Evolutionary conservation across 2,888 invertebrate genomes (phyloP), one percentile per base, ranked within the genome.

Genomic region (Pristionchus japonicus): DNA sequence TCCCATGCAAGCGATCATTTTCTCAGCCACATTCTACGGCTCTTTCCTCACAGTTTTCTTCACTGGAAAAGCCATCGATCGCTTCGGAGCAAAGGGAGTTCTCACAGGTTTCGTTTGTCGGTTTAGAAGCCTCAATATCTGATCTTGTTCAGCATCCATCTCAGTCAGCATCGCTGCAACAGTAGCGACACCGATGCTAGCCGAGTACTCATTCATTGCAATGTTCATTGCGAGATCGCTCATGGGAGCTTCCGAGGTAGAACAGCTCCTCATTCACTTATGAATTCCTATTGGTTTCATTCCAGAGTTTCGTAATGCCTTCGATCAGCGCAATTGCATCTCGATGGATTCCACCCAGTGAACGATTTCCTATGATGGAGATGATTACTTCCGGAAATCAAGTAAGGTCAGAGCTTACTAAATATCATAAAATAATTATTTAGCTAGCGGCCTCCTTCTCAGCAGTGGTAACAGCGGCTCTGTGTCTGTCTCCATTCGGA

Each of bases 201-300:
- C 74, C 20, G 82, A 85, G 47, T 64, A 37, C 23, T 89, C 90
- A 67, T 92, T 89, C 88, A 47, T 80, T 47, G 90, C 89, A 3
- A 89, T 90, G 83, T 92, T 92, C 57, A 64, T 74, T 23, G 87
- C 89, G 0, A 34, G 92, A 86, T 23, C 92, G 15, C 27, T 92
- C 3, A 93, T 93, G 93, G 92, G 92, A 15, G 61, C 92, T 17
- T 93, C 90, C 17, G 92, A 92, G 88, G 92, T 93, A n/a, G n/a
- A n/a, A n/a, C n/a, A n/a, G n/a, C n/a, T n/a, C n/a, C n/a, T n/a
- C n/a, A n/a, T n/a, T n/a, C n/a, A n/a, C n/a, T n/a, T n/a, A n/a
- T n/a, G n/a, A n/a, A n/a, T n/a, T n/a, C n/a, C n/a, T n/a, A n/a
- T n/a, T n/a, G n/a, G n/a, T n/a, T n/a, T n/a, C 13, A 27, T 17